Base-by-base conservation (phyloP, 2,797 vertebrate genomes). In the Gymnothorax reevesii region DNA sequence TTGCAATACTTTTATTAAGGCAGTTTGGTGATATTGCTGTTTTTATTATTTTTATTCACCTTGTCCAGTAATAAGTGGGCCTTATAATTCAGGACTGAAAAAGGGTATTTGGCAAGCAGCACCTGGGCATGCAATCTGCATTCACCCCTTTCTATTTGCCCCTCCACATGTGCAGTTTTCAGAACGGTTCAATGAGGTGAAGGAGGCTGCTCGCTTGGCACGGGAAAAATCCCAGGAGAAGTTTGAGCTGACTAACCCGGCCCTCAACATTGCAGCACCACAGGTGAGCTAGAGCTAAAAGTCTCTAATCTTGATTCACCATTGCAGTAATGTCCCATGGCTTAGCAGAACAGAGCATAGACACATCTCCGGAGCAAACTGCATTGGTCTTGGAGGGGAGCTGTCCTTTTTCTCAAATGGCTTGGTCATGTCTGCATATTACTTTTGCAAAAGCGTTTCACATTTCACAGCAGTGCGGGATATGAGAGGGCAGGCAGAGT, bases 171-270 rank as follows among this genome's bases (percentile, higher is more conserved):
- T 82, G 54, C 88, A 99, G 98, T 99, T 99, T 90, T 96, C 97
- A 52, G 98, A 99, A 60, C 98, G 98, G 91, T 99, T 99, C 89
- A 98, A 97, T 91, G 98, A 99, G 64, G 96, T 99, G 88, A 98
- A 98, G 84, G 98, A 99, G 89, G 98, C 98, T 0, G 97, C 98
- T 0, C 96, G 98, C 1, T 88, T 99, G 91, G 97, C 97, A 0
- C 94, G 98, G 85, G 98, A 99, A 88, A 99, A 98, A 88, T 98
- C 97, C 0, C 98, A 99, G 93, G 98, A 99, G 90, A 99, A 99
- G 79, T 96, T 96, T 0, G 98, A 99, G 88, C 92, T 99, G 90
- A 97, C 95, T 90, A 98, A 97, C 85, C 96, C 97, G 0, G 97
- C 97, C 1, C 96, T 99, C 20, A 97, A 82, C 66, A 96, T 99